Percentiles rank a stretch among this genome's conserved stretches.
phyloP scores from a whole-genome alignment of 2,888 invertebrate species.

The Pristionchus mayeri region DNA sequence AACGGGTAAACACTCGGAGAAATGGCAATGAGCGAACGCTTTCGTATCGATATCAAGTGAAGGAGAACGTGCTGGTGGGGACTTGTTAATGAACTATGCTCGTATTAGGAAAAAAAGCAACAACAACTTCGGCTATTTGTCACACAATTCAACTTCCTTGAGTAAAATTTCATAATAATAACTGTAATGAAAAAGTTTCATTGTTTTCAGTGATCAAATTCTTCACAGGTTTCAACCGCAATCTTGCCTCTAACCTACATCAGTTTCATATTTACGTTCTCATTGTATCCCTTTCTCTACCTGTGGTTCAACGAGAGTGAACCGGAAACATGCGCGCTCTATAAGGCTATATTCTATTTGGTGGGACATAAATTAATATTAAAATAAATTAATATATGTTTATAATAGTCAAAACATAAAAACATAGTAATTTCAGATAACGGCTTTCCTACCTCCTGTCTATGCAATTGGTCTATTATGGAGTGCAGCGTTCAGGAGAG shows the following conservation, averaged over 20 bases:
- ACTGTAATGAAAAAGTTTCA: no score
- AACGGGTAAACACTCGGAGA: neutral
- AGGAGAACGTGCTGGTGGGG: neutral
- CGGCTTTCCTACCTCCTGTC: neutral
- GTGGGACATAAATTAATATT: neutral
- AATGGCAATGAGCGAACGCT: neutral
- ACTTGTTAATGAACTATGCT: no score
- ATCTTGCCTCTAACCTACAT: neutral
- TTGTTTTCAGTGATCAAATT: neutral
- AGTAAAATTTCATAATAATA: no score
- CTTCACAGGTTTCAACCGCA: neutral
- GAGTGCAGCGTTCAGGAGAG: neutral
- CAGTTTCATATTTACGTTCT: neutral
- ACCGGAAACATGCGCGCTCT: neutral
- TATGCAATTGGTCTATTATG: neutral
- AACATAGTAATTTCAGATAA: neutral
- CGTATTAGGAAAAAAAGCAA: no score
- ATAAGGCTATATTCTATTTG: neutral
- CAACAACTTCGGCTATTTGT: no score
- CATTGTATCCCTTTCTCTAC: neutral
- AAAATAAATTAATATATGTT: neutral
- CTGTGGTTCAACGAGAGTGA: neutral
- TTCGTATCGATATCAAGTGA: conserved; percentile 1
- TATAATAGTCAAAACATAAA: neutral
- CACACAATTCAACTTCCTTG: no score